Percentiles rank a stretch among this genome's conserved stretches.
Conservation (phyloP, 2,113 vertebrate genomes). For the Mandrillus leucophaeus region DNA sequence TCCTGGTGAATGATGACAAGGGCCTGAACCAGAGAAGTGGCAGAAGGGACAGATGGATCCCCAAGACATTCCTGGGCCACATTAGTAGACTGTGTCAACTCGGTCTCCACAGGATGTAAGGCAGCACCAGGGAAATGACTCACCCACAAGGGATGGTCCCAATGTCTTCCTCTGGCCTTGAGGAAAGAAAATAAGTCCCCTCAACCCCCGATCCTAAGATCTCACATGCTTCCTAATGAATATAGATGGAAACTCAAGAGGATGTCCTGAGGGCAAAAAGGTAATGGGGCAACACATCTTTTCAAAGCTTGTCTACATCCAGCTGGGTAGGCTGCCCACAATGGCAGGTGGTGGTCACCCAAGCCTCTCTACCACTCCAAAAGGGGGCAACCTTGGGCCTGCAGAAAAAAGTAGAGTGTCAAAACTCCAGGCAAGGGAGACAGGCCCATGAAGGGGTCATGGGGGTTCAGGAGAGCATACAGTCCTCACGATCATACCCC, state of each 20-base stretch:
- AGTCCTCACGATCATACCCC: not conserved
- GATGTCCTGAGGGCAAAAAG: not conserved
- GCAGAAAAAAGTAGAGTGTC: not conserved
- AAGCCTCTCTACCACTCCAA: not conserved
- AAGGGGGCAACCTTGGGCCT: not conserved
- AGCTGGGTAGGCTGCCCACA: not conserved
- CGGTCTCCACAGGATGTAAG: not conserved
- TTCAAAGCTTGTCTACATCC: not conserved
- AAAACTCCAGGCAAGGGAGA: not conserved
- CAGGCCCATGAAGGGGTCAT: not conserved
- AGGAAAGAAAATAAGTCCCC: not conserved
- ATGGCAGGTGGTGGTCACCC: not conserved
- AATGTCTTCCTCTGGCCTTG: not conserved
- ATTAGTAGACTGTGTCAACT: not conserved
- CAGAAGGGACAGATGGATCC: not conserved
- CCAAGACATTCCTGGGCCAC: not conserved
- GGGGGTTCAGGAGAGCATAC: too few relatives aligned
- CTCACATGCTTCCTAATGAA: not conserved
- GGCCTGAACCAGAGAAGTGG: not conserved
- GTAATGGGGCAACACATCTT: not conserved
- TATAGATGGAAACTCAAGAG: not conserved
- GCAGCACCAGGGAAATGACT: not conserved
- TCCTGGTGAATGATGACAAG: not conserved
- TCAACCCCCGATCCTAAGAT: not conserved
- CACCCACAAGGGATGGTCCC: rapidly evolving